A percentile compares a stretch with the other conserved stretches of the same genome.
phyloP scores from a whole-genome alignment of 2,797 vertebrate genomes.

The Pyrrhura leucotis region DNA sequence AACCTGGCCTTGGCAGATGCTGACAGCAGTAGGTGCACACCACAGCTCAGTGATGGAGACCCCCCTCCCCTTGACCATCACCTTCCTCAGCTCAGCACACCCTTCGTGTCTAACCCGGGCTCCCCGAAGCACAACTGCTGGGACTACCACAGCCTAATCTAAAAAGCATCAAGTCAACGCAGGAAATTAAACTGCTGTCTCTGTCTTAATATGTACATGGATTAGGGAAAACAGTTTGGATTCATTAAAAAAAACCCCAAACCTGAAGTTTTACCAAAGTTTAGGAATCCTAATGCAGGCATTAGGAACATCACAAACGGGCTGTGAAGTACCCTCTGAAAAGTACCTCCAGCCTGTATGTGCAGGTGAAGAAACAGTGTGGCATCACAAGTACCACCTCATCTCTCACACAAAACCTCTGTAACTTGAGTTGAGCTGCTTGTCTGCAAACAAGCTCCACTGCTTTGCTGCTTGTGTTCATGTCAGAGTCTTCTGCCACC shows the following conservation, averaged over 20 bases:
- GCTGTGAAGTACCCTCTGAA: background rate
- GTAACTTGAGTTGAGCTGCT: background rate
- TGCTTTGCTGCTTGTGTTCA: background rate
- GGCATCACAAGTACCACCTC: background rate
- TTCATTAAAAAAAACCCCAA: background rate
- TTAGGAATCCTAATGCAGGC: background rate
- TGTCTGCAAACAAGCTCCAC: background rate
- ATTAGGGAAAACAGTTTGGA: background rate
- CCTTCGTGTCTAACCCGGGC: background rate
- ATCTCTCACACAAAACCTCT: background rate
- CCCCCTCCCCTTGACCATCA: background rate
- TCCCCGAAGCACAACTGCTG: rapidly evolving
- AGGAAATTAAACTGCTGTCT: background rate
- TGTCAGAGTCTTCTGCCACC: background rate
- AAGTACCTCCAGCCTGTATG: background rate
- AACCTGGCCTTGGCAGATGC: background rate
- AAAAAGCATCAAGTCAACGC: background rate
- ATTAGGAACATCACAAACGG: background rate
- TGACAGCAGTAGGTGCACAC: background rate
- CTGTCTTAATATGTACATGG: rapidly evolving
- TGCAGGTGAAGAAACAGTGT: background rate
- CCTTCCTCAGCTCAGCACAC: rapidly evolving
- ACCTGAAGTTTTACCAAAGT: background rate
- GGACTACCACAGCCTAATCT: background rate
- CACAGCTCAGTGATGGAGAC: rapidly evolving